Conservation (phyloP, 2,113 vertebrate genomes). For the Synchiropus splendidus region DNA sequence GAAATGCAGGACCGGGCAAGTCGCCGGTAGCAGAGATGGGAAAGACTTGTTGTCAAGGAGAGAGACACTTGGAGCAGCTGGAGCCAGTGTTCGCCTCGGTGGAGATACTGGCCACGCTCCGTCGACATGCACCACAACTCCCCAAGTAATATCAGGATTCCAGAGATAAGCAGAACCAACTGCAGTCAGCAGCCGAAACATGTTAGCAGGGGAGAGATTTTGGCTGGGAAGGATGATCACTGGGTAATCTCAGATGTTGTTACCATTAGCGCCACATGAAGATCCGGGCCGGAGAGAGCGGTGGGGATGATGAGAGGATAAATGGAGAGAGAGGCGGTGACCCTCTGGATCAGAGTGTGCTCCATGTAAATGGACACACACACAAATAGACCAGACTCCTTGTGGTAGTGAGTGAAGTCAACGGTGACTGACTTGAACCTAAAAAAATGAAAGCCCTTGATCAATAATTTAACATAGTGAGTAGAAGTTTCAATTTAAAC, state of each 20-base stretch:
- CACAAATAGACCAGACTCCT: conserved; percentile 56
- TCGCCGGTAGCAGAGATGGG: conserved; percentile 56
- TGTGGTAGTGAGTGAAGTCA: conserved; percentile 69
- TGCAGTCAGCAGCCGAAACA: conserved; percentile 10
- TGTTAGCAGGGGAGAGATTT: background rate
- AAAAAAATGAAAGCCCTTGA: no score
- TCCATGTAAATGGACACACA: conserved; percentile 56
- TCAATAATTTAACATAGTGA: no score
- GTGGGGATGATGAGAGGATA: conserved; percentile 53
- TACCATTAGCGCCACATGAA: conserved; percentile 57
- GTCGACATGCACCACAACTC: conserved; percentile 42
- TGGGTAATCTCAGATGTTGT: conserved; percentile 1
- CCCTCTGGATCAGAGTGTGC: conserved; percentile 9
- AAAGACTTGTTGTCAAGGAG: conserved; percentile 47
- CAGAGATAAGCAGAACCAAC: conserved; percentile 61
- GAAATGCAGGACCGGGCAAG: conserved; percentile 32
- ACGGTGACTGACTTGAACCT: conserved; percentile 54
- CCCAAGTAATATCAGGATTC: conserved; percentile 42
- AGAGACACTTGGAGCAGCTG: conserved; percentile 52
- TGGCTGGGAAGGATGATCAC: background rate
- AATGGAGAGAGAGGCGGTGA: conserved; percentile 43
- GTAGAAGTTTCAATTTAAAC: conserved; percentile 1
- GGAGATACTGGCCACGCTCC: conserved; percentile 27
- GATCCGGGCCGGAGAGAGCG: conserved; percentile 35
- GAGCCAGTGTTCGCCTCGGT: conserved; percentile 31